A percentile compares a stretch with the other conserved stretches of the same genome.
phyloP scores from a whole-genome alignment of 2,797 vertebrate genomes.

The Molossus molossus region DNA sequence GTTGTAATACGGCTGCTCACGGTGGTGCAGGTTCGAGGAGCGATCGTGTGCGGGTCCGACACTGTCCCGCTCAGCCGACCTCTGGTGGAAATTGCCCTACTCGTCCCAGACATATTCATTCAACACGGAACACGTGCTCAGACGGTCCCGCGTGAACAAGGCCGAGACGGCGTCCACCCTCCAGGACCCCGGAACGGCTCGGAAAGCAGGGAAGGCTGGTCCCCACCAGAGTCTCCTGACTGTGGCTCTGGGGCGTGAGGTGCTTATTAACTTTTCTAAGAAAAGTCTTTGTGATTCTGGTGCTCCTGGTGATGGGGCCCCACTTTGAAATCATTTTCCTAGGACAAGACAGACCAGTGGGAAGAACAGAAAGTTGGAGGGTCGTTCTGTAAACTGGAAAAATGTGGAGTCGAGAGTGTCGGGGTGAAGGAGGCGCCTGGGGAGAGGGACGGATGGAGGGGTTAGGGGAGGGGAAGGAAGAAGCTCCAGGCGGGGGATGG shows the following conservation, averaged over 20 bases:
- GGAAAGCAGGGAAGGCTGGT: neutral
- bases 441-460: neutral
- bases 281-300: neutral
- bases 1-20: neutral
- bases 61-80: neutral
- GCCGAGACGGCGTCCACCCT: too few species aligned
- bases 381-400: neutral
- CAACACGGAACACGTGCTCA: neutral
- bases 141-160: neutral
- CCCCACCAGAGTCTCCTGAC: neutral
- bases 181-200: neutral
- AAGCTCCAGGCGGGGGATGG: too few species aligned
- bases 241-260: neutral
- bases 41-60: neutral
- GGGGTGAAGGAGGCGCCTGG: neutral
- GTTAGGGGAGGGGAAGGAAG: fast-evolving
- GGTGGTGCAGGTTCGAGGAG: too few species aligned
- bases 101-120: neutral
- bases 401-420: neutral
- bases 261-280: neutral
- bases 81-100: neutral
- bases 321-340: neutral
- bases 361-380: neutral
- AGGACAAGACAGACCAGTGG: neutral
- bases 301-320: fast-evolving